Conservation (phyloP, 2,888 invertebrate species). For the Allacma fusca region DNA sequence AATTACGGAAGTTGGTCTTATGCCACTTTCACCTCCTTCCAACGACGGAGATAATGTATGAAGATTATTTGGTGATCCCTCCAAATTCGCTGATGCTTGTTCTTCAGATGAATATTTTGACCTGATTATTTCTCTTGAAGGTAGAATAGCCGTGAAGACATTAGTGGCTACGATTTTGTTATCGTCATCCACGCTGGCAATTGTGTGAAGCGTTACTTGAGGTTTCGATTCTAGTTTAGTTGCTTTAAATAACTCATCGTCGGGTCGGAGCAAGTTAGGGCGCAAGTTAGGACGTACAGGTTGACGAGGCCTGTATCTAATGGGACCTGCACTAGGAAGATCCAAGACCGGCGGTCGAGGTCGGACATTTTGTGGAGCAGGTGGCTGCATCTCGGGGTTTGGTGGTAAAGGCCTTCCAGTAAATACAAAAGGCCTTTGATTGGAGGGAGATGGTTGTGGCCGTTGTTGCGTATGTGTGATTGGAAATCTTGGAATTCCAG, state of each 20-base stretch:
- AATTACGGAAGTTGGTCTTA: slow-evolving; percentile 50
- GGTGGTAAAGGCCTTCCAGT: slow-evolving; percentile 42
- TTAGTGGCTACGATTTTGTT: slow-evolving; percentile 62
- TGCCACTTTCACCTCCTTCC: slow-evolving; percentile 37
- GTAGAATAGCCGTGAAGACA: slow-evolving; percentile 59
- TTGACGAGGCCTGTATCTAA: slow-evolving; percentile 53
- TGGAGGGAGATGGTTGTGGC: slow-evolving; percentile 12
- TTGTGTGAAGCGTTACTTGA: slow-evolving; percentile 61
- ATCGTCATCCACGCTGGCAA: slow-evolving; percentile 62
- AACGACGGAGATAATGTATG: slow-evolving; percentile 19
- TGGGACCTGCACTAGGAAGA: slow-evolving; percentile 56
- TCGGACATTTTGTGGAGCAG: slow-evolving; percentile 56
- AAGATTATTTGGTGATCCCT: slow-evolving; percentile 30
- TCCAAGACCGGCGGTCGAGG: slow-evolving; percentile 56
- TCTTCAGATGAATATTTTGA: neutral
- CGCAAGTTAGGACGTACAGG: slow-evolving; percentile 47
- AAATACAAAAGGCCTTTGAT: neutral
- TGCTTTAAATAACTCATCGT: slow-evolving; percentile 60
- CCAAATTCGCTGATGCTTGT: slow-evolving; percentile 35
- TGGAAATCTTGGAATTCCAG: slow-evolving; percentile 17
- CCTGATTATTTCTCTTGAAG: slow-evolving; percentile 40
- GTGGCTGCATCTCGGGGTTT: slow-evolving; percentile 60
- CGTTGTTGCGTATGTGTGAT: slow-evolving; percentile 42
- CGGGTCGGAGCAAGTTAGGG: slow-evolving; percentile 60
- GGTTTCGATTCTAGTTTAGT: slow-evolving; percentile 56